Evolutionary conservation across 2,113 vertebrate genomes (phyloP).

Genomic region (Malurus cyaneus): DNA sequence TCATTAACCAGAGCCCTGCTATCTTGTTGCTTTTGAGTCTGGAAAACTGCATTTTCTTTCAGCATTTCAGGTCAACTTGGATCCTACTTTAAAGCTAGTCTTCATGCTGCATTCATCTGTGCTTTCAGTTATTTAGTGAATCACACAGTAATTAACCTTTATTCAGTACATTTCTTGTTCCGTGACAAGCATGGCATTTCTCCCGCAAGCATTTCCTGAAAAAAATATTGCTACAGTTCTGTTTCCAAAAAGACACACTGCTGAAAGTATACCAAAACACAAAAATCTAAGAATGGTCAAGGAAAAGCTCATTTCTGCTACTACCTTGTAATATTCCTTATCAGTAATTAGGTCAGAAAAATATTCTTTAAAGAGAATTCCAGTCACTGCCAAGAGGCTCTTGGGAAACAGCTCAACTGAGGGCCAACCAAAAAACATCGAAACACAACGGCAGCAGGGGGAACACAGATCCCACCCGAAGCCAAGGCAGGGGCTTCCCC

Average conservation of each 20-base stretch:
- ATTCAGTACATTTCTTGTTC: conserved; percentile 39
- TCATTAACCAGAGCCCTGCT: background rate
- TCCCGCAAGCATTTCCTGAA: background rate
- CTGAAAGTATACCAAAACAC: background rate
- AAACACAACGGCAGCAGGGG: background rate
- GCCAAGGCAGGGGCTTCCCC: fast-evolving
- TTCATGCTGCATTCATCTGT: background rate
- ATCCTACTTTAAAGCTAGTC: background rate
- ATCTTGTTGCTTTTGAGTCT: background rate
- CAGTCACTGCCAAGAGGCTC: background rate
- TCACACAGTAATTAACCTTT: conserved; percentile 58
- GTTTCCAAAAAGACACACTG: background rate
- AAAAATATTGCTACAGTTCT: background rate
- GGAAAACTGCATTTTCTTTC: background rate
- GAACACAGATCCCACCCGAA: background rate
- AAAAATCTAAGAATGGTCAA: background rate
- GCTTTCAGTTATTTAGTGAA: conserved; percentile 29
- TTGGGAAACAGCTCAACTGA: background rate
- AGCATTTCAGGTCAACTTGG: background rate
- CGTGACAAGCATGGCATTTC: conserved; percentile 25
- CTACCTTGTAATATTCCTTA: background rate
- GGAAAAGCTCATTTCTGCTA: background rate
- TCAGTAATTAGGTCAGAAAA: background rate
- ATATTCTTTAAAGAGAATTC: background rate
- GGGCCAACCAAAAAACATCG: fast-evolving